Evolutionary conservation across 2,113 vertebrate species (phyloP), one percentile per base, ranked within the genome.

Genomic region (Plestiodon gilberti): DNA sequence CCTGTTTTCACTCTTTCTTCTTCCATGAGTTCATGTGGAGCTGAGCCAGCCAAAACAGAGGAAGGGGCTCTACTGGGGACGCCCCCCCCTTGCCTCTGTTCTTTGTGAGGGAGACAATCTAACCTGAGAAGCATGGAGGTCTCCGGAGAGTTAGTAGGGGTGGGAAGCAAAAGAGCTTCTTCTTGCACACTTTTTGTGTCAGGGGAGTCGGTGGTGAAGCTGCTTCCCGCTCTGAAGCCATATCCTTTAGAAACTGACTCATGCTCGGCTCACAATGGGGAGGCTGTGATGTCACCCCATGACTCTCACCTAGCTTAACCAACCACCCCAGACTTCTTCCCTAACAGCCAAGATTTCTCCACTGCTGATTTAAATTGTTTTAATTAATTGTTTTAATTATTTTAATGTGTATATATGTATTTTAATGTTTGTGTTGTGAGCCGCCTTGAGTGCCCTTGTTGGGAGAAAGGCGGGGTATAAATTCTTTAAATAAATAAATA

Each of bases 91-190:
- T 0, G 14, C 43, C 15, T 30, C 30, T 10, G 17, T 64, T 33
- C 48, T n/a, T 18, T 23, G 15, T 2, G 52, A n/a, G 2, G 33
- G 18, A 14, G 76, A 14, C 1, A 30, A 33, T 57, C 69, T 35
- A 4, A 90, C 86, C 86, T 88, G 89, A 59, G 78, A 89, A 85
- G 69, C 81, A 88, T 23, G 55, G 13, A 33, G 87, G 77, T 30
- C 38, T 86, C n/a, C 59, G 82, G 61, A 81, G 55, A 5, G 71
- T 15, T 71, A 80, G 40, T 25, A 17, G 11, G 15, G 64, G 80
- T 1, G 76, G 81, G 25, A 85, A 67, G 48, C 35, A n/a, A 2
- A 70, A 35, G 35, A 74, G 23, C 40, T 38, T 81, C 67, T 76
- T 61, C 78, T 59, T 85, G 84, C 70, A 83, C 74, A 81, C 35